Base-by-base conservation (phyloP, 2,113 vertebrate genomes). In the Tichodroma muraria region DNA sequence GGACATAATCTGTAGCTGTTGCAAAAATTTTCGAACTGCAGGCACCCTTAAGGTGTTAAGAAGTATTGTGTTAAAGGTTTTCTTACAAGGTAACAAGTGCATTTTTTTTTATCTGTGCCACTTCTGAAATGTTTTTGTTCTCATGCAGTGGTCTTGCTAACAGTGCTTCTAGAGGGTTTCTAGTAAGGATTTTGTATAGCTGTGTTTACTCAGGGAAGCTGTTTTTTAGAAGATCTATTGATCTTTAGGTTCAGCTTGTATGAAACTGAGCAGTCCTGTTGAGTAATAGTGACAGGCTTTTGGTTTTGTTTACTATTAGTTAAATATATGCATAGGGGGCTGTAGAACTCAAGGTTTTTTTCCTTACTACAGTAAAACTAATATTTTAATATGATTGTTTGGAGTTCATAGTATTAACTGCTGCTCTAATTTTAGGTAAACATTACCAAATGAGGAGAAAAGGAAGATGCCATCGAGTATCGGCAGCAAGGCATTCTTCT, bases 391-490 rank as follows among this genome's bases (percentile, higher is more conserved):
- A 11, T 3, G 9, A 31, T 35, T 63, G 2, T 65, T 88, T 60
- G 35, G 45, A 40, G 44, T 93, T 89, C 23, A 8, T 18, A 38
- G 18, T 69, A 63, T 77, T 92, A 50, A 71, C 25, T 93, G 30
- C 93, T 86, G 11, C 18, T 98, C 42, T 95, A 9, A 93, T 97
- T 93, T 72, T 66, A 98, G 98, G 97, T 97, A 95, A 96, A 96
- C 96, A 95, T 97, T 98, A 95, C 98, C 98, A 97, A 97, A 99
- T 99, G 99, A 99, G 98, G 98, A 99, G 98, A 97, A 99, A 99
- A 98, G 98, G 98, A 96, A 99, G 98, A 97, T 98, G 98, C 89
- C 98, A 98, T 97, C 98, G 98, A 96, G 98, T 97, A 87, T 97
- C 98, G 85, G 97, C 98, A 97, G 97, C 98, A 77, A 98, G 98